Percentiles rank a stretch among this genome's conserved stretches.
These are phyloP conservation scores for Acholoe squamosa DNA, from an alignment of 2,888 invertebrate genomes.

Conservation along the genomic window DNA sequence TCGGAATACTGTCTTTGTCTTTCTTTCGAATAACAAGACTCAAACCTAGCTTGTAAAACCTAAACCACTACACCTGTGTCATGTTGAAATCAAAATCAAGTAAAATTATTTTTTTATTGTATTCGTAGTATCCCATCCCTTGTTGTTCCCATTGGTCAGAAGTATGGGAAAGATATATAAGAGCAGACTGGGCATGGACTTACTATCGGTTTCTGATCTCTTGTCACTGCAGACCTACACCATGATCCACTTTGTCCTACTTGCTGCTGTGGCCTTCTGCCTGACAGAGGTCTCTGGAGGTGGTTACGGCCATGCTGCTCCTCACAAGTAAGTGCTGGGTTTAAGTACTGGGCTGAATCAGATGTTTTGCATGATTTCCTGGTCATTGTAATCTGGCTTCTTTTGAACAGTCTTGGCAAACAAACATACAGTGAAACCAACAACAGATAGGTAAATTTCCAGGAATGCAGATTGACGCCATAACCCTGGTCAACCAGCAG, in stretches of 20 bases:
- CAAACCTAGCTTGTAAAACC: no score
- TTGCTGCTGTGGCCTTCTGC: conserved; percentile 7
- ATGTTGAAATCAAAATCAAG: no score
- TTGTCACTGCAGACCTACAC: not conserved
- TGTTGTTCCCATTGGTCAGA: no score
- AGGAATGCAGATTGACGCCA: no score
- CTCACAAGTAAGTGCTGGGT: not conserved
- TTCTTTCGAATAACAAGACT: no score
- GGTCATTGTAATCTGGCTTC: not conserved
- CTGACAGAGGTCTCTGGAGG: not conserved
- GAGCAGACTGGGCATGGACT: no score
- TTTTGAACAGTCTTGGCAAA: not conserved
- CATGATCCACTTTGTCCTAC: not conserved
- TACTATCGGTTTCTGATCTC: not conserved
- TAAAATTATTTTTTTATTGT: no score
- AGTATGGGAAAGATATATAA: no score
- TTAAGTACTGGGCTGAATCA: not conserved
- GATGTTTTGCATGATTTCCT: not conserved
- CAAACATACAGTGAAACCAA: not conserved
- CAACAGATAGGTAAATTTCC: not conserved
- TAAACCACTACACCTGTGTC: no score
- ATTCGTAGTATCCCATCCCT: no score
- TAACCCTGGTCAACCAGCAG: no score
- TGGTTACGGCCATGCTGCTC: conserved; percentile 19
- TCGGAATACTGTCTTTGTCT: no score